A percentile compares a stretch with the other conserved stretches of the same genome.
These are phyloP conservation scores for Paraescarpia echinospica DNA, from an alignment of 1,140 invertebrate species.

Conservation along the genomic window DNA sequence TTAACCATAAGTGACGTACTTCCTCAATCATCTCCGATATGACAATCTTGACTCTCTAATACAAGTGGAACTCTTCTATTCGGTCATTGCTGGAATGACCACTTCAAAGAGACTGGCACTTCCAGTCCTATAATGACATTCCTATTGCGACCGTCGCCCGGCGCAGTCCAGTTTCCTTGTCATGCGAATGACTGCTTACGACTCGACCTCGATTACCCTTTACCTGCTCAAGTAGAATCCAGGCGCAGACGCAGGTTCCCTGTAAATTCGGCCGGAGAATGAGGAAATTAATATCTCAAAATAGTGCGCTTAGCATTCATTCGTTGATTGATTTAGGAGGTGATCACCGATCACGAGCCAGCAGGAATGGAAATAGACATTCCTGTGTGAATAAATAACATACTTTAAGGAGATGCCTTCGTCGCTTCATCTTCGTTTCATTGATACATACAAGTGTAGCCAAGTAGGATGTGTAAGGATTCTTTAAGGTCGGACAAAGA, in stretches of 20 bases:
- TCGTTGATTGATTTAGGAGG: neutral
- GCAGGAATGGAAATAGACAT: neutral
- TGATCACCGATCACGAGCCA: neutral
- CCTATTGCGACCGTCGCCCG: neutral
- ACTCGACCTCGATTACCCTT: neutral
- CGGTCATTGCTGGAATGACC: neutral
- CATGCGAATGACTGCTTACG: neutral
- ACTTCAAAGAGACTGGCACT: neutral
- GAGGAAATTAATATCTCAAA: neutral
- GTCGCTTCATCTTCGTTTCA: too few relatives aligned
- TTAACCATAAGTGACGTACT: neutral
- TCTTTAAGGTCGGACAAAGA: too few relatives aligned
- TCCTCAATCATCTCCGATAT: neutral
- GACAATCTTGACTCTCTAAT: neutral
- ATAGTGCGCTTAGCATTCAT: neutral
- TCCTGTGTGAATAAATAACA: neutral
- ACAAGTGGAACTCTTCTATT: neutral
- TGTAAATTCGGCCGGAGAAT: neutral
- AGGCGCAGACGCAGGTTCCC: neutral
- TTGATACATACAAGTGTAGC: too few relatives aligned
- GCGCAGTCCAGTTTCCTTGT: neutral
- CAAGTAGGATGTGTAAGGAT: too few relatives aligned
- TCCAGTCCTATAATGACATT: neutral
- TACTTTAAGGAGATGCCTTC: neutral
- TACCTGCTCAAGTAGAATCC: neutral